These are phyloP conservation scores for Rachycentron canadum DNA, from an alignment of 2,797 vertebrate genomes.

Conservation along the genomic window DNA sequence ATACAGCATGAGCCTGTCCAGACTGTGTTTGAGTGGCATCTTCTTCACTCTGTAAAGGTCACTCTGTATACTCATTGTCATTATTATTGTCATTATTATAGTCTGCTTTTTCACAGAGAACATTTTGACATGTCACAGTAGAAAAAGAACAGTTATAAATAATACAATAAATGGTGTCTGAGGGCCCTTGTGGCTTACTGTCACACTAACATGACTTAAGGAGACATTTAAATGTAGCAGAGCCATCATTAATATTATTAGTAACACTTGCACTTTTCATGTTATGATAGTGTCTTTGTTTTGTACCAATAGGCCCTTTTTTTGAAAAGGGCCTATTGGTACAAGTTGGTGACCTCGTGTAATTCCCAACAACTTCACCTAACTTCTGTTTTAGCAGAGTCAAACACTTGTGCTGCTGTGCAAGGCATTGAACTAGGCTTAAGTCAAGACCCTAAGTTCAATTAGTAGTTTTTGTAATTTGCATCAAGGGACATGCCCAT, in stretches of 20 bases:
- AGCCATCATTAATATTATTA: neutral
- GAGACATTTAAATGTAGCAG: neutral
- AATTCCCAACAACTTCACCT: neutral
- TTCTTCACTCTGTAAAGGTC: neutral
- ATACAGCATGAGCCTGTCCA: neutral
- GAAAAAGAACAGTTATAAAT: neutral
- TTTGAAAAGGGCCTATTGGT: neutral
- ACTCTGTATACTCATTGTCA: neutral
- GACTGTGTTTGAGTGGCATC: neutral
- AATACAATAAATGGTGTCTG: neutral
- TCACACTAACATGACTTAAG: neutral
- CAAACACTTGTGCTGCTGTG: neutral
- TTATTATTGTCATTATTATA: neutral
- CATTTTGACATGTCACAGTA: neutral
- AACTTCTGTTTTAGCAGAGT: neutral
- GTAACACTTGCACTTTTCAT: constrained; percentile 1
- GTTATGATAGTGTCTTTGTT: neutral
- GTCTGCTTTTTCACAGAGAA: neutral
- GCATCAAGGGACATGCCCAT: neutral
- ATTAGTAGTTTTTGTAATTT: neutral
- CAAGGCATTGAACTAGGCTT: neutral
- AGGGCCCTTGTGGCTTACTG: neutral
- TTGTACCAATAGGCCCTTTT: too few species aligned
- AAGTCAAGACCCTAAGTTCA: too few species aligned
- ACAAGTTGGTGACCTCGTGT: neutral